Base-by-base conservation (phyloP, 30 jellyfish, hydroid and myxozoan species). In the Aurelia aurita region DNA sequence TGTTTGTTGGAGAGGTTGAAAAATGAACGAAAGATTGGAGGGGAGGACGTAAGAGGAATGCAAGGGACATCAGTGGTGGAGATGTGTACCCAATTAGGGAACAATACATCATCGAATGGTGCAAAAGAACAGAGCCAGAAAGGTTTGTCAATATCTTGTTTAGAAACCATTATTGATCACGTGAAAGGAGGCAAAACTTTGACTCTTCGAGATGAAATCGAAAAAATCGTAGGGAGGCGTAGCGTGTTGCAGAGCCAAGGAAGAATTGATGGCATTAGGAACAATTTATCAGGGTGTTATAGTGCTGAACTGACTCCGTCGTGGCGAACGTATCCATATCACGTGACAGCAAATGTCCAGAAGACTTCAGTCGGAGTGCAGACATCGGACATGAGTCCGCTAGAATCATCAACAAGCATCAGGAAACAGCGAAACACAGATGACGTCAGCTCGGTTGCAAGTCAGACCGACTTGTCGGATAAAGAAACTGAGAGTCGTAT, bases 351-450 rank as follows among this genome's bases (percentile, higher is more conserved):
- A 26, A 26, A 45, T 43, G 74, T 27, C 18, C 73, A 47, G 51
- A 79, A 67, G 72, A 57, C 71, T 29, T 79, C 90, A 11, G 35
- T 79, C 26, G 90, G 90, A 20, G 80, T 79, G 12, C 90, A 79
- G 25, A 73, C 75, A 1, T 69, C 82, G 0, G 82, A 29, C 18
- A 61, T 32, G 46, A 69, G 82, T 39, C 82, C 82, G 49, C 39
- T 69, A 29, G 39, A 69, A 29, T 21, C 82, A 18, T 44, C 27
- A 1, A 45, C 67, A 22, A 39, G 1, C 51, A 39, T 6, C 2
- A 21, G 43, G 22, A 25, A 11, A 0, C 44, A 28, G 44, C 68
- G 68, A 9, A 44, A 61, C 66, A 7, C 47, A 22, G 68, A 44
- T 54, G 66, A 69, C 31, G 27, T 35, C 12, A 10, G 27, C 64